Conservation (phyloP, 2,797 vertebrate genomes). For the Glossophaga mutica region DNA sequence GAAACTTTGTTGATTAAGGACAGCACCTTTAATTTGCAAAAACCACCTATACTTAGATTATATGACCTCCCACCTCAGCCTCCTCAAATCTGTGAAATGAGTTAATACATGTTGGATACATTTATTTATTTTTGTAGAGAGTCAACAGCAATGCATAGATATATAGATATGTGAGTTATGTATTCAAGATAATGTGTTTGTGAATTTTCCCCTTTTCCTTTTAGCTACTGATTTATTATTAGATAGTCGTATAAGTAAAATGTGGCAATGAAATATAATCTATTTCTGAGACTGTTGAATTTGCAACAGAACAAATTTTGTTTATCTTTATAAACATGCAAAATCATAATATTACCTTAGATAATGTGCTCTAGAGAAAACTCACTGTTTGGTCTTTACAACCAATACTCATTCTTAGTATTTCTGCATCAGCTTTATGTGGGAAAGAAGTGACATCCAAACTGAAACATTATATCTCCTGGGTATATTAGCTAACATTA, state of each 20-base stretch:
- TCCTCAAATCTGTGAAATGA: not conserved
- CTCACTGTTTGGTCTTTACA: not conserved
- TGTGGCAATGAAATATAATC: not conserved
- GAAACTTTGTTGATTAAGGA: not conserved
- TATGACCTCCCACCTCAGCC: too few species aligned
- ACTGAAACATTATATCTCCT: not conserved
- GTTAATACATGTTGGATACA: not conserved
- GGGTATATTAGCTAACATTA: not conserved
- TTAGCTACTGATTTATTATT: not conserved
- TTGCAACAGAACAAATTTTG: not conserved
- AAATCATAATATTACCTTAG: not conserved
- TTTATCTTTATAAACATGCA: not conserved
- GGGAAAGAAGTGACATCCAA: not conserved
- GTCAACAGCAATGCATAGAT: not conserved
- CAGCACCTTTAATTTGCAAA: not conserved
- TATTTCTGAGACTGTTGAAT: not conserved
- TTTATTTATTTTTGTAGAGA: not conserved
- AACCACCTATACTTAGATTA: not conserved
- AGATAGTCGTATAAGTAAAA: not conserved
- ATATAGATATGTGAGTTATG: not conserved
- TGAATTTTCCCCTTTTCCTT: not conserved
- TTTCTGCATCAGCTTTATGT: not conserved
- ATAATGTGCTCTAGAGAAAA: not conserved
- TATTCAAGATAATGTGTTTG: not conserved
- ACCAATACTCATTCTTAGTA: not conserved